Percentiles rank a stretch among this genome's conserved stretches.
Conservation (phyloP, 1,140 invertebrate genomes). For the Pachypeltis micranthus region DNA sequence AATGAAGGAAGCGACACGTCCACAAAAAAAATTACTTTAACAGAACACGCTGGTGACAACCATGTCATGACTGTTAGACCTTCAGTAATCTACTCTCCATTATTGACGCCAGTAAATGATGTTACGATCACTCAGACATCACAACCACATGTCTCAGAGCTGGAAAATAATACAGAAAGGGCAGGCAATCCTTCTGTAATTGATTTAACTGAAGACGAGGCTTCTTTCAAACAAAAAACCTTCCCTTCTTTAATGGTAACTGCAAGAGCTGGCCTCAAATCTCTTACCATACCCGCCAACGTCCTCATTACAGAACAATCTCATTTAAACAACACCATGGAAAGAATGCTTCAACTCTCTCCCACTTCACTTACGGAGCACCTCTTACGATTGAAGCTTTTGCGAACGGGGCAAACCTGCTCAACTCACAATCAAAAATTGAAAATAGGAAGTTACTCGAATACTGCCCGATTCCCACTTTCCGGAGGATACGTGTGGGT, state of each 20-base stretch:
- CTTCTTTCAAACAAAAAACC: conserved; percentile 51
- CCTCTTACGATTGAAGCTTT: conserved; percentile 70
- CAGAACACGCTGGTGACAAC: too few relatives aligned
- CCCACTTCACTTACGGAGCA: conserved; percentile 76
- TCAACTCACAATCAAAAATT: conserved; percentile 48
- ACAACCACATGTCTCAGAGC: too few relatives aligned
- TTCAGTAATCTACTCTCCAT: too few relatives aligned
- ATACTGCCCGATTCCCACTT: conserved; percentile 67
- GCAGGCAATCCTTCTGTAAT: too few relatives aligned
- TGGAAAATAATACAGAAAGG: too few relatives aligned
- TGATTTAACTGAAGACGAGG: conserved; percentile 32
- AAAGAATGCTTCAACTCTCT: conserved; percentile 62
- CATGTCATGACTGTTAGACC: too few relatives aligned
- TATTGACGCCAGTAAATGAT: too few relatives aligned
- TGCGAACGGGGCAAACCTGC: conserved; percentile 65
- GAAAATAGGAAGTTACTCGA: conserved; percentile 73
- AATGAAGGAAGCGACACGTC: too few relatives aligned
- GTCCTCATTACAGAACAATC: conserved; percentile 36
- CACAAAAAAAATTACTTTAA: too few relatives aligned
- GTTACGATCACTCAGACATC: too few relatives aligned
- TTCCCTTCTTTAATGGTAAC: conserved; percentile 72
- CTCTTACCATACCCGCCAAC: conserved; percentile 35
- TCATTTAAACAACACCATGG: conserved; percentile 53
- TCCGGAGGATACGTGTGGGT: conserved; percentile 84
- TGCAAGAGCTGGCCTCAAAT: conserved; percentile 58